phyloP scores from a whole-genome alignment of 2,113 vertebrate genomes.

The Ranitomeya imitator region DNA sequence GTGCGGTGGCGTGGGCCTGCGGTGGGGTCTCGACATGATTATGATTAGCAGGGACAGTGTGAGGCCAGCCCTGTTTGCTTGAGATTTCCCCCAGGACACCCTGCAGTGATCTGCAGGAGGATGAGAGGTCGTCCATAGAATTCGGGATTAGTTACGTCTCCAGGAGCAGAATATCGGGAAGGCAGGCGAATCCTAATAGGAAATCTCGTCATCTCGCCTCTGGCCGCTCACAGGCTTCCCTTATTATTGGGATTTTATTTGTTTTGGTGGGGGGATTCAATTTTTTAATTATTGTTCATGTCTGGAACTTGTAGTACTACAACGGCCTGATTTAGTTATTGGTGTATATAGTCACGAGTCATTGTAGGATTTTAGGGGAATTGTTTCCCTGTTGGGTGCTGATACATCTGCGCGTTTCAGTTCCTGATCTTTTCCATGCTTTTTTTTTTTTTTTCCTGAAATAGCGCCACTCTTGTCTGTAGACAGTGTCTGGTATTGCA shows the following conservation, averaged over 20 bases:
- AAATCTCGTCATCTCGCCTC: not conserved
- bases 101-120: constrained; percentile 40
- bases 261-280: too few species aligned
- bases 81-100: constrained; percentile 50
- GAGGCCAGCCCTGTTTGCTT: constrained; percentile 35
- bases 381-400: too few species aligned
- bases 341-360: too few species aligned
- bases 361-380: too few species aligned
- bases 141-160: constrained; percentile 33
- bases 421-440: not conserved
- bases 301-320: too few species aligned
- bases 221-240: too few species aligned
- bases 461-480: not conserved
- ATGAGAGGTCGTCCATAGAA: constrained; percentile 37
- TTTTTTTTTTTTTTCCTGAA: too few species aligned
- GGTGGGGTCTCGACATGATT: constrained; percentile 24
- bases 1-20: not conserved
- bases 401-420: not conserved
- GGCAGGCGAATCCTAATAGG: constrained; percentile 27
- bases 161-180: constrained; percentile 11
- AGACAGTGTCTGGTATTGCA: not conserved
- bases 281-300: too few species aligned
- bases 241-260: too few species aligned
- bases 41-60: constrained; percentile 44
- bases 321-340: too few species aligned